Evolutionary conservation across 2,888 invertebrate genomes (phyloP).

Genomic region (Zygogramma bicolorata): DNA sequence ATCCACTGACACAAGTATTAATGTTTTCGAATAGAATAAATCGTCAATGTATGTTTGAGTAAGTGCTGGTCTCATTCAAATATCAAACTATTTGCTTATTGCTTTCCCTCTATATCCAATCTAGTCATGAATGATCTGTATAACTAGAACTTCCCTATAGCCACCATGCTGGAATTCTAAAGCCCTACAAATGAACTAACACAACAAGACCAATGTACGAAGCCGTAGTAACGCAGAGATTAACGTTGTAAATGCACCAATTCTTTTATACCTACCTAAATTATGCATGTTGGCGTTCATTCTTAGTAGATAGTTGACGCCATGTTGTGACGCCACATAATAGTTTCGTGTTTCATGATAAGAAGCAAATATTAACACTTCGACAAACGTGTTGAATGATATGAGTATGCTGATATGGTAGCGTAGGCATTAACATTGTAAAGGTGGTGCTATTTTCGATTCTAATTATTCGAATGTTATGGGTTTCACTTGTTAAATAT

Average conservation of each 20-base stretch:
- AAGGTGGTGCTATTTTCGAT: neutral
- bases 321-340: neutral
- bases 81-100: too few species aligned
- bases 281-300: neutral
- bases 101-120: too few species aligned
- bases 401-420: neutral
- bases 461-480: neutral
- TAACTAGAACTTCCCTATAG: neutral
- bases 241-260: neutral
- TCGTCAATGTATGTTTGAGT: too few species aligned
- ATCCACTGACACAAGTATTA: too few species aligned
- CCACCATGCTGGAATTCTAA: neutral
- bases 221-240: neutral
- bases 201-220: slow-evolving; percentile 11
- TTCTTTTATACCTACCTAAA: neutral
- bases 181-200: slow-evolving; percentile 10
- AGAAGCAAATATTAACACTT: neutral
- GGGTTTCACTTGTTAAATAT: neutral
- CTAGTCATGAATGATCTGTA: too few species aligned
- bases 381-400: neutral
- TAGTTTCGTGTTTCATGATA: neutral
- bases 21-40: too few species aligned
- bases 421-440: neutral
- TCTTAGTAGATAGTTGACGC: neutral
- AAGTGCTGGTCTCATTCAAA: too few species aligned